Conservation (phyloP, 2,888 invertebrate genomes). For the Mystacides longicornis region DNA sequence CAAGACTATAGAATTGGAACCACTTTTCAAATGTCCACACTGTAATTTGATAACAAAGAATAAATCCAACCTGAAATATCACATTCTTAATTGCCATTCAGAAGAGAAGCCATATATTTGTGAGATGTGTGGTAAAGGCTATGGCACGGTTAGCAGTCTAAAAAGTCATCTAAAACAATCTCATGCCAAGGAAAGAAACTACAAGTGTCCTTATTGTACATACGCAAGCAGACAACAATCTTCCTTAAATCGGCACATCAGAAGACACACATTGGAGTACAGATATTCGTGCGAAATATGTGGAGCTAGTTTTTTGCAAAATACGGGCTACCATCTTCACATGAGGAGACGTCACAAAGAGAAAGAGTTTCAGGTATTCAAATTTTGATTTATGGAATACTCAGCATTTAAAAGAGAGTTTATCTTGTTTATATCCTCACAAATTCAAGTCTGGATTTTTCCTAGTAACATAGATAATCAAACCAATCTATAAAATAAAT, state of each 20-base stretch:
- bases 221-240: slow-evolving; percentile 7
- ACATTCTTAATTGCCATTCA: not conserved
- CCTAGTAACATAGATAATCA: too few relatives aligned
- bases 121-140: not conserved
- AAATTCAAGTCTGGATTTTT: too few relatives aligned
- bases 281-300: slow-evolving; percentile 12
- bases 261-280: slow-evolving; percentile 9
- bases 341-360: not conserved
- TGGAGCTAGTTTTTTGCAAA: not conserved
- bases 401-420: too few relatives aligned
- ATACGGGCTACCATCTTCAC: not conserved
- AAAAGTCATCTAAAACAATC: not conserved
- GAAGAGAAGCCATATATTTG: not conserved
- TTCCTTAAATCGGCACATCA: slow-evolving; percentile 5
- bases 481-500: too few relatives aligned
- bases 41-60: not conserved
- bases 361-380: not conserved
- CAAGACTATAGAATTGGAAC: not conserved
- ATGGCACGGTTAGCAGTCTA: not conserved
- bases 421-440: too few relatives aligned
- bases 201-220: slow-evolving; percentile 6
- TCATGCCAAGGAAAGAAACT: not conserved
- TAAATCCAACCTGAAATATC: not conserved
- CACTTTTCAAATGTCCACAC: not conserved
- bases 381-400: too few relatives aligned